Evolutionary conservation across 1,140 invertebrate genomes (phyloP).

Genomic region (Acromyrmex heyeri): DNA sequence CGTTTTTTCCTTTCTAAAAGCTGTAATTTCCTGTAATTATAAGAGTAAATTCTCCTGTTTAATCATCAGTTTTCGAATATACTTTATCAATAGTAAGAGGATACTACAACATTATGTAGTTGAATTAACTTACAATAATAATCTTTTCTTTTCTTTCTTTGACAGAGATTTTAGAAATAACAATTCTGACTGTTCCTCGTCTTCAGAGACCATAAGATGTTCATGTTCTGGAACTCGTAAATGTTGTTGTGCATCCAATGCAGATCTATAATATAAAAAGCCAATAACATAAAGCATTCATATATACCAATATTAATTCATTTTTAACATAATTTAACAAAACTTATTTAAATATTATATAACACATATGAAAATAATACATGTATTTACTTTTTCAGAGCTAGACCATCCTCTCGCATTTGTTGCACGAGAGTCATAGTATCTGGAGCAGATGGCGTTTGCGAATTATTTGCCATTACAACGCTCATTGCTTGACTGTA

Average conservation of each 20-base stretch:
- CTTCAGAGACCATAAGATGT: constrained; percentile 86
- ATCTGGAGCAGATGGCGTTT: constrained; percentile 88
- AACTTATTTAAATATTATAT: neutral
- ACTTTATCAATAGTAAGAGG: neutral
- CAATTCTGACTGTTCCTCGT: constrained; percentile 90
- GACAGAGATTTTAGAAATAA: constrained; percentile 94
- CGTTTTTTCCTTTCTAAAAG: constrained; percentile 90
- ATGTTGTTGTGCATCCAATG: constrained; percentile 89
- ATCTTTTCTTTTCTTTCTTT: constrained; percentile 95
- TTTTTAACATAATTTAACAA: neutral
- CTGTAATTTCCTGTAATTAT: constrained; percentile 90
- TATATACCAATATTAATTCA: neutral
- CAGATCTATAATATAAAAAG: constrained; percentile 79
- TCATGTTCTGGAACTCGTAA: constrained; percentile 84
- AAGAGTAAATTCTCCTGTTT: neutral
- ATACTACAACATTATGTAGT: neutral
- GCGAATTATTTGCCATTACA: constrained; percentile 88
- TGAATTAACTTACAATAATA: constrained; percentile 90
- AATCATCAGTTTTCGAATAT: neutral
- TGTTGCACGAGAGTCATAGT: constrained; percentile 93
- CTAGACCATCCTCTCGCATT: constrained; percentile 97
- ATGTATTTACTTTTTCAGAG: constrained; percentile 92
- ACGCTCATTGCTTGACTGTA: constrained; percentile 93
- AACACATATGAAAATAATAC: constrained; percentile 5
- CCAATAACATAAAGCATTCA: constrained; percentile 16